Conservation (phyloP, 1,140 invertebrate species). For the Dendroctonus ponderosae region DNA sequence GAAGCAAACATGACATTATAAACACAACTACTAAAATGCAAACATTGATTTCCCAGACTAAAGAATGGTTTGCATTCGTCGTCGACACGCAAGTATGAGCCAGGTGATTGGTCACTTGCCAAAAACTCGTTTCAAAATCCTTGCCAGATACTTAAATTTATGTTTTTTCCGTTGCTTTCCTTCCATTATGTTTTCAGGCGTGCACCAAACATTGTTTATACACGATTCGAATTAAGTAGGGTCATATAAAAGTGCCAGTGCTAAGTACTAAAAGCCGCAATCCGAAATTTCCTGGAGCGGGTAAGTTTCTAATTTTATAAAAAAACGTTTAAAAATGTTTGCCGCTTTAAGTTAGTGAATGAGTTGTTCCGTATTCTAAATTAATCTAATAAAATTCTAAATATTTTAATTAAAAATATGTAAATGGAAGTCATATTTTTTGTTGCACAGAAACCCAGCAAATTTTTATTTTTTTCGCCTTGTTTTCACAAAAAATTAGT, state of each 20-base stretch:
- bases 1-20: too few relatives aligned
- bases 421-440: too few relatives aligned
- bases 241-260: slow-evolving; percentile 2
- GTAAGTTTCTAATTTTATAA: background rate
- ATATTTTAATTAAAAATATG: too few relatives aligned
- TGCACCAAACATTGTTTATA: slow-evolving; percentile 28
- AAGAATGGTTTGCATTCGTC: background rate
- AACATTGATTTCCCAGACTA: slow-evolving; percentile 4
- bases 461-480: too few relatives aligned
- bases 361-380: background rate
- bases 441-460: too few relatives aligned
- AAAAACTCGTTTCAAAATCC: slow-evolving; percentile 20
- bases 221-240: background rate
- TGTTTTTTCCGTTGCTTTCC: slow-evolving; percentile 32
- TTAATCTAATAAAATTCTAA: too few relatives aligned
- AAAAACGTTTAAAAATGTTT: slow-evolving; percentile 1
- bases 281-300: background rate
- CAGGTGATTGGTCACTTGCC: slow-evolving; percentile 31
- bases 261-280: background rate
- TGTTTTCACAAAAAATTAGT: too few relatives aligned
- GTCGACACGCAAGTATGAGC: background rate
- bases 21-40: too few relatives aligned
- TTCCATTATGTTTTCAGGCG: slow-evolving; percentile 31
- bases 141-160: slow-evolving; percentile 35
- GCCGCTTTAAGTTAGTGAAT: background rate